These are phyloP conservation scores for Tanytarsus gracilentus DNA, from an alignment of 2,888 invertebrate species.

Conservation along the genomic window DNA sequence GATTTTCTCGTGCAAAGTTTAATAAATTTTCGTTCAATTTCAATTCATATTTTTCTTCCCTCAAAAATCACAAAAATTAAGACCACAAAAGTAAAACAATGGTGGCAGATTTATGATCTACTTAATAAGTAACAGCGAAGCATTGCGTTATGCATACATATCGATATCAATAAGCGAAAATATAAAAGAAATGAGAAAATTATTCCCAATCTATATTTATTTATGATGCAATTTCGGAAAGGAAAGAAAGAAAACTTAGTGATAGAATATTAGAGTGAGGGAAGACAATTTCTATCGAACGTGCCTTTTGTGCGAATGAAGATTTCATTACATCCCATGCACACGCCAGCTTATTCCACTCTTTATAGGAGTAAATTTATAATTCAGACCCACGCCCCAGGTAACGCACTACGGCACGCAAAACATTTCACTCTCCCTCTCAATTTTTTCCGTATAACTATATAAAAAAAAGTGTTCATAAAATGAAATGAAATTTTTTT, in stretches of 20 bases:
- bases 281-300: background rate
- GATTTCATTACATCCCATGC: background rate
- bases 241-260: background rate
- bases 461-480: slow-evolving; percentile 20
- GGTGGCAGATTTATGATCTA: no score
- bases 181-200: no score
- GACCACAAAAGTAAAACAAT: no score
- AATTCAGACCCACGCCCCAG: slow-evolving; percentile 22
- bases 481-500: slow-evolving; percentile 23
- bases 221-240: background rate
- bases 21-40: no score
- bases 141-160: no score
- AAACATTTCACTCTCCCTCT: background rate
- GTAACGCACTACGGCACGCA: background rate
- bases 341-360: background rate
- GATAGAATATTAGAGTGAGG: background rate
- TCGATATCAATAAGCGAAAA: no score
- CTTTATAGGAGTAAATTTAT: slow-evolving; percentile 17
- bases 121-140: no score
- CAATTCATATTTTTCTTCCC: no score
- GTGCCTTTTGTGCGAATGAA: background rate
- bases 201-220: background rate
- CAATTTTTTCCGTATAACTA: slow-evolving; percentile 6
- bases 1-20: no score
- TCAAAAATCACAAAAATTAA: no score